Evolutionary conservation across 1,140 invertebrate species (phyloP).

Genomic region (Halesus radiatus): DNA sequence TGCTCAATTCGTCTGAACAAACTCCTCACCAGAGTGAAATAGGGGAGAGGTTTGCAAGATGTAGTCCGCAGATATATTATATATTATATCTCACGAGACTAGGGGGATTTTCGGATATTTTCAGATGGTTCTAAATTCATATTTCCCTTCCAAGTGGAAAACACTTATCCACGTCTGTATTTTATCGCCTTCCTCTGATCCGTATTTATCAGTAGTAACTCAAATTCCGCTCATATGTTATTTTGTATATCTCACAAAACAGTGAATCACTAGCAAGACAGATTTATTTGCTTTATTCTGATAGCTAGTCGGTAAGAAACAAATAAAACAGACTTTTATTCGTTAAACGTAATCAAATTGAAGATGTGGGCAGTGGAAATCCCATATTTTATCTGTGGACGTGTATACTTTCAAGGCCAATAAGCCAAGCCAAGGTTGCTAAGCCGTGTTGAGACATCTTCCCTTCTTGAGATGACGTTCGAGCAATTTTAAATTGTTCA

Average conservation of each 20-base stretch:
- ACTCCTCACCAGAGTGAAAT: background rate
- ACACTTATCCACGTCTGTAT: slow-evolving; percentile 15
- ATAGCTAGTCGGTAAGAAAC: too few relatives aligned
- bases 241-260: background rate
- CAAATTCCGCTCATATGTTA: background rate
- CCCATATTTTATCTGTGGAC: too few relatives aligned
- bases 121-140: slow-evolving; percentile 3
- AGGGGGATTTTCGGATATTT: slow-evolving; percentile 1
- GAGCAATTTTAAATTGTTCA: too few relatives aligned
- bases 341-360: too few relatives aligned
- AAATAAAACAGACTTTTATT: too few relatives aligned
- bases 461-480: too few relatives aligned
- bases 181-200: slow-evolving; percentile 8
- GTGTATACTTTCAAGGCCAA: too few relatives aligned
- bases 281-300: background rate
- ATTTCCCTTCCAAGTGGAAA: slow-evolving; percentile 5
- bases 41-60: background rate
- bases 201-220: background rate
- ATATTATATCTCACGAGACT: too few relatives aligned
- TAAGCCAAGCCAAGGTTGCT: too few relatives aligned
- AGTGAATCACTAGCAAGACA: background rate
- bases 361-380: too few relatives aligned
- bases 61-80: too few relatives aligned
- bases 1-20: slow-evolving; percentile 21
- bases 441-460: too few relatives aligned